These are phyloP conservation scores for Passer montanus DNA, from an alignment of 2,113 vertebrate genomes.

Conservation along the genomic window DNA sequence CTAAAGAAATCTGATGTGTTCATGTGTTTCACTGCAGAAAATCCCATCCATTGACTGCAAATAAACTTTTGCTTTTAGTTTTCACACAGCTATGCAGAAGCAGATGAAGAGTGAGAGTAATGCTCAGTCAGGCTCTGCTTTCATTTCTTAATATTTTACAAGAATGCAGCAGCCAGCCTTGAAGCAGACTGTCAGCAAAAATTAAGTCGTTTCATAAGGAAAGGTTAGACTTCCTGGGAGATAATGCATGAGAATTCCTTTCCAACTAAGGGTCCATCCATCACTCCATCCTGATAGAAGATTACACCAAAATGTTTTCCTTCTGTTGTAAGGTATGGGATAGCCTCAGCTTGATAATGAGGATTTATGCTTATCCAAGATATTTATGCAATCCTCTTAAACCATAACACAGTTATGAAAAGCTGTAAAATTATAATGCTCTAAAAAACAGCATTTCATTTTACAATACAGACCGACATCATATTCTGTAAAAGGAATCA, in stretches of 20 bases:
- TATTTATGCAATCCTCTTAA: neutral
- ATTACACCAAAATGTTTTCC: neutral
- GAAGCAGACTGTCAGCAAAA: slow-evolving; percentile 19
- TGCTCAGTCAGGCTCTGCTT: neutral
- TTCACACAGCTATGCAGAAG: neutral
- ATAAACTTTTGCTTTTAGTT: neutral
- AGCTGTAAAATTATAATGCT: neutral
- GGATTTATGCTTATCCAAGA: neutral
- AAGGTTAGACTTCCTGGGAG: neutral
- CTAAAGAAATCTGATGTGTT: neutral
- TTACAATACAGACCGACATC: neutral
- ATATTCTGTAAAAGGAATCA: neutral
- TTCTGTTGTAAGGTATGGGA: neutral
- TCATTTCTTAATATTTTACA: neutral
- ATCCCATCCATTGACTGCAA: neutral
- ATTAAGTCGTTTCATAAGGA: neutral
- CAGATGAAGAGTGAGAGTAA: neutral
- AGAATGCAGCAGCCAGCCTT: neutral
- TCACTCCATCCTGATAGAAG: neutral
- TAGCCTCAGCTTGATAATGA: neutral
- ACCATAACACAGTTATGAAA: neutral
- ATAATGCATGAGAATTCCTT: neutral
- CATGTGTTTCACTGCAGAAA: neutral
- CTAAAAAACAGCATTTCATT: neutral
- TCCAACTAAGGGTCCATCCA: neutral